Conservation (phyloP, 2,888 invertebrate species). For the Tachina grossa region DNA sequence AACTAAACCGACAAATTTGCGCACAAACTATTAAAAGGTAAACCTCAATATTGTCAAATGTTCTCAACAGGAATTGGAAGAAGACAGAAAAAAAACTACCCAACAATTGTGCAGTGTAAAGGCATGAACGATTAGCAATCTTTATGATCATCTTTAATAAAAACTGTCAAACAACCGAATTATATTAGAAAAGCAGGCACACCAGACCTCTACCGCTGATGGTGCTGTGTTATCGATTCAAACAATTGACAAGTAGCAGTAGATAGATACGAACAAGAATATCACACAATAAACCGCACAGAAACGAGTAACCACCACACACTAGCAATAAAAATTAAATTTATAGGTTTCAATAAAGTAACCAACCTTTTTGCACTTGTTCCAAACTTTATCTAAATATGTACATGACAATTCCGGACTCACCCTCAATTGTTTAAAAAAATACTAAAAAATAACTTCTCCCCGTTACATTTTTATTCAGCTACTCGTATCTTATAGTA, state of each 20-base stretch:
- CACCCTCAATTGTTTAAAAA: constrained; percentile 46
- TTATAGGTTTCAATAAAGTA: constrained; percentile 57
- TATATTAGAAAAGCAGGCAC: constrained; percentile 55
- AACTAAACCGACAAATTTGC: constrained; percentile 62
- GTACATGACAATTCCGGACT: neutral
- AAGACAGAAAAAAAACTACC: constrained; percentile 22
- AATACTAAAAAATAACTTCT: neutral
- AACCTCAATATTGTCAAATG: constrained; percentile 65
- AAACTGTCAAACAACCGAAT: constrained; percentile 54
- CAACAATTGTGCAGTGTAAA: constrained; percentile 34
- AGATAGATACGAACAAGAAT: constrained; percentile 78
- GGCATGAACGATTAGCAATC: constrained; percentile 69
- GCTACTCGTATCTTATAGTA: neutral
- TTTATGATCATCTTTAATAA: constrained; percentile 65
- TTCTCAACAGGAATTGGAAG: constrained; percentile 44
- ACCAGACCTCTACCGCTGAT: neutral
- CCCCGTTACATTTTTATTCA: neutral
- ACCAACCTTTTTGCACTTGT: constrained; percentile 43
- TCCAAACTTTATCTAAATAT: neutral
- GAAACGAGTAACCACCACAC: constrained; percentile 71
- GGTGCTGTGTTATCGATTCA: neutral
- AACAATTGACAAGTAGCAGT: constrained; percentile 76
- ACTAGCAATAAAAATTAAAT: constrained; percentile 72
- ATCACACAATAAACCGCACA: constrained; percentile 81
- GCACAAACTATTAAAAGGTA: constrained; percentile 35